phyloP scores from a whole-genome alignment of 2,797 vertebrate genomes.

The Platalea minor region DNA sequence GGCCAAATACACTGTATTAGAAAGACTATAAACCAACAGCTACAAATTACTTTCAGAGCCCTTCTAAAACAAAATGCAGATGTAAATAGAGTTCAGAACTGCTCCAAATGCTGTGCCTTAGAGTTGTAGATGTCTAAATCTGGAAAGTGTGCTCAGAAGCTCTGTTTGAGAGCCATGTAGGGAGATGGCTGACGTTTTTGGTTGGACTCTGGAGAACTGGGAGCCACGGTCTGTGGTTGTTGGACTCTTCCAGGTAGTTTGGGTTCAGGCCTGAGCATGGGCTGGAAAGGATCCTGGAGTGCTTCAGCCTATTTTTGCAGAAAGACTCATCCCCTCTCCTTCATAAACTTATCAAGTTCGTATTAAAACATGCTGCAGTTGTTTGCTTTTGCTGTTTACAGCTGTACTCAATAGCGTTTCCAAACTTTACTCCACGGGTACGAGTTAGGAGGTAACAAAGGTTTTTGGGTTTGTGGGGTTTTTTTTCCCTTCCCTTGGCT shows the following conservation, averaged over 20 bases:
- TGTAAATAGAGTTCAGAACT: constrained; percentile 8
- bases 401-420: not conserved
- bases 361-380: not conserved
- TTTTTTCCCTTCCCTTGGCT: not conserved
- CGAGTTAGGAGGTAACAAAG: not conserved
- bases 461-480: not conserved
- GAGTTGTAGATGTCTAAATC: not conserved
- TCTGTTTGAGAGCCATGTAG: not conserved
- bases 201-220: not conserved
- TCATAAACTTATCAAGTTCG: not conserved
- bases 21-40: constrained; percentile 10
- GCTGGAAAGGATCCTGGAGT: not conserved
- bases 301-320: not conserved
- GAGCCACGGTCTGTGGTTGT: not conserved
- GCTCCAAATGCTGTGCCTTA: not conserved
- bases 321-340: not conserved
- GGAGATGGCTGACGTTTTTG: not conserved
- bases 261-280: not conserved
- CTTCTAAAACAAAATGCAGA: constrained; percentile 43
- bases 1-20: constrained; percentile 3
- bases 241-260: not conserved
- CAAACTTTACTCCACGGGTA: not conserved
- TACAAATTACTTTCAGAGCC: constrained; percentile 55
- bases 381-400: not conserved
- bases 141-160: not conserved